phyloP scores from a whole-genome alignment of 2,797 vertebrate genomes.

The Acrossocheilus fasciatus region DNA sequence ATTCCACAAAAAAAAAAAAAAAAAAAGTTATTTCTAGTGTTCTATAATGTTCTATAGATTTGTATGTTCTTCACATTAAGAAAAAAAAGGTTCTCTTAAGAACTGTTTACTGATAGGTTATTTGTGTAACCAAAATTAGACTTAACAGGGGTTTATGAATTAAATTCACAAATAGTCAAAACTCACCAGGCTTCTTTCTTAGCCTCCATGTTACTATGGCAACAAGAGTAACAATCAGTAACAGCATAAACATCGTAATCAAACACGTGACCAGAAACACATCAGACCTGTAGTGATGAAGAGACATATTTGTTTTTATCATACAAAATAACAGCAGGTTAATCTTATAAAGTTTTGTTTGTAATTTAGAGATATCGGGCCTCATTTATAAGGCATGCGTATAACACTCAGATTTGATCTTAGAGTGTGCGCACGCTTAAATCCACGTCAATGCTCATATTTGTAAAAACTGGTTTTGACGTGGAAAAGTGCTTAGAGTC shows the following conservation, averaged over 20 bases:
- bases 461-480: no score
- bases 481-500: no score
- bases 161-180: background rate
- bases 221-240: conserved; percentile 20
- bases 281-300: background rate
- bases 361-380: background rate
- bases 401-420: no score
- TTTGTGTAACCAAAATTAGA: background rate
- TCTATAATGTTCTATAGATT: background rate
- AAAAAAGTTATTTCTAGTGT: background rate
- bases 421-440: no score
- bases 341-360: background rate
- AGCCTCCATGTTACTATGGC: background rate
- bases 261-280: background rate
- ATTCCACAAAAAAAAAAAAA: background rate
- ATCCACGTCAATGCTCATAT: no score
- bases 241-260: background rate
- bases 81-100: background rate
- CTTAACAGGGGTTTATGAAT: background rate
- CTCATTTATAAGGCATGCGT: no score
- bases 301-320: background rate
- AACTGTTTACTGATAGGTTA: background rate
- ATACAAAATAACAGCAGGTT: background rate
- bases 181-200: background rate
- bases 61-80: background rate